Percentiles rank a stretch among this genome's conserved stretches.
These are phyloP conservation scores for Chascanopsetta lugubris DNA, from an alignment of 2,113 vertebrate species.

Conservation along the genomic window DNA sequence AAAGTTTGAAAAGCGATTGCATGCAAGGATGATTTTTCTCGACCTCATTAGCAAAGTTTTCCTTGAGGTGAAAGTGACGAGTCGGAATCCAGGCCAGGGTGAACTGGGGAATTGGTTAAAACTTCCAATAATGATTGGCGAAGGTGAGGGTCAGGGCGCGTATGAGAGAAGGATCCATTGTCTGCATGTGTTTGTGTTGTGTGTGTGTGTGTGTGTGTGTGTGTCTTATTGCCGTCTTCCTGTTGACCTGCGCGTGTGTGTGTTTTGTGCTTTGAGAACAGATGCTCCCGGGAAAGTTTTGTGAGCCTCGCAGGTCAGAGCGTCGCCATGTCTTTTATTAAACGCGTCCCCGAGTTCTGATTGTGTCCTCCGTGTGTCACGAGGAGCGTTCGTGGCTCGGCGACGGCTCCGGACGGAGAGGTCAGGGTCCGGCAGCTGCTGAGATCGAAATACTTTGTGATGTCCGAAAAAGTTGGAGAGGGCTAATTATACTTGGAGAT, in stretches of 20 bases:
- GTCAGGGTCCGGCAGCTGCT: conserved; percentile 38
- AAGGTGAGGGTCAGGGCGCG: background rate
- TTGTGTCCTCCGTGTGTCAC: conserved; percentile 54
- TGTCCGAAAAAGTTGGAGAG: conserved; percentile 1
- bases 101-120: background rate
- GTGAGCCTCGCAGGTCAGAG: conserved; percentile 47
- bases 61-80: conserved; percentile 12
- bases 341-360: conserved; percentile 48
- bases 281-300: conserved; percentile 41
- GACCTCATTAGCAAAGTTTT: conserved; percentile 47
- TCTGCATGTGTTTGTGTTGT: background rate
- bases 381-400: conserved; percentile 46
- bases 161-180: conserved; percentile 8
- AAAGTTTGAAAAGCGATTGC: conserved; percentile 30
- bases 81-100: conserved; percentile 20
- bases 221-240: conserved; percentile 37
- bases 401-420: conserved; percentile 52
- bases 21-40: conserved; percentile 25
- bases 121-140: conserved; percentile 5
- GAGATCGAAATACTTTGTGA: conserved; percentile 37
- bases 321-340: conserved; percentile 58
- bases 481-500: conserved; percentile 54
- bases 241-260: conserved; percentile 36
- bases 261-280: conserved; percentile 58
- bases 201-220: conserved; percentile 3